phyloP scores from a whole-genome alignment of 64 coral and sea anemone genomes.

The Hydrozoanthus tunicans region DNA sequence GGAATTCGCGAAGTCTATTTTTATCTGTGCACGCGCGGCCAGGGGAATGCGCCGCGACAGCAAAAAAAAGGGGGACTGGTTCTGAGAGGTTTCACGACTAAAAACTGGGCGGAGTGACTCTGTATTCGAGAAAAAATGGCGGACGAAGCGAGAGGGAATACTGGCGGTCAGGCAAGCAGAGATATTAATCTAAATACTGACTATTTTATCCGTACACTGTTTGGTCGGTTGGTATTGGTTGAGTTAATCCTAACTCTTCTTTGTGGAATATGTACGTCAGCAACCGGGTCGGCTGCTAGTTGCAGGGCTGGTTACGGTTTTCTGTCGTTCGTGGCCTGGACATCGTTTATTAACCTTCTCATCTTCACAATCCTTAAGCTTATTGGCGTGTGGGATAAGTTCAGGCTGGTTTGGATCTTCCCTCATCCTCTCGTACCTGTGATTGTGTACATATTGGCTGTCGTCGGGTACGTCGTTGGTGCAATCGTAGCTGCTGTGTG shows the following conservation, averaged over 20 bases:
- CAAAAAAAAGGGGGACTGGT: background rate
- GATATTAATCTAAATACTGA: constrained; percentile 66
- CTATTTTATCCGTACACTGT: constrained; percentile 50
- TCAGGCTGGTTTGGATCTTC: constrained; percentile 77
- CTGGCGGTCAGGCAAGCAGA: background rate
- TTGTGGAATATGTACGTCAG: constrained; percentile 55
- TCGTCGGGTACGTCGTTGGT: constrained; percentile 74
- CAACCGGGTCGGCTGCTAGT: background rate
- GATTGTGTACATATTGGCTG: constrained; percentile 55
- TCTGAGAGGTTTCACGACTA: background rate
- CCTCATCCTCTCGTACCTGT: constrained; percentile 65
- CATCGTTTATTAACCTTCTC: constrained; percentile 76
- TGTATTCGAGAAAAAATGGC: constrained; percentile 21
- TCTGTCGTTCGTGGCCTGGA: constrained; percentile 85
- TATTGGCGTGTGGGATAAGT: constrained; percentile 78
- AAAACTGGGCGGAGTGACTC: constrained; percentile 1
- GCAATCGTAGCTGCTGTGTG: constrained; percentile 48
- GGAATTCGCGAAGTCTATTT: no score
- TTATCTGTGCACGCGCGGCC: no score
- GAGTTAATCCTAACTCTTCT: constrained; percentile 74
- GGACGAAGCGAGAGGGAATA: background rate
- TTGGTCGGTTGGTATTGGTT: constrained; percentile 60
- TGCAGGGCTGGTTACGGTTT: constrained; percentile 39
- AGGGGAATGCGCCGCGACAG: no score
- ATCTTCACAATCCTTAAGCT: constrained; percentile 78